Base-by-base conservation (phyloP, 2,888 invertebrate genomes). In the Sphaerolaimus hirsutus region DNA sequence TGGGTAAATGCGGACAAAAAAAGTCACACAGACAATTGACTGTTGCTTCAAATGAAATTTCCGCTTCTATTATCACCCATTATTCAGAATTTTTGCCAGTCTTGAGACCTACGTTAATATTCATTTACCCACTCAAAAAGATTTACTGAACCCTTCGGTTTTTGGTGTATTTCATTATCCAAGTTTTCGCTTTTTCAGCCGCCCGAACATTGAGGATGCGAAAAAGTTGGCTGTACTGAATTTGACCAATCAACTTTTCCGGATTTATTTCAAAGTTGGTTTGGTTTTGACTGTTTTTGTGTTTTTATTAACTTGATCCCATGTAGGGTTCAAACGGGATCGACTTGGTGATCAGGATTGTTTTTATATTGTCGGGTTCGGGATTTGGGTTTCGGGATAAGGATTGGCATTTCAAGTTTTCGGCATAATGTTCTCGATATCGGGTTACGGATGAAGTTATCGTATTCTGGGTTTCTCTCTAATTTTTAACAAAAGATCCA, bases 171-270 rank as follows among this genome's bases (percentile, higher is more conserved):
- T 32, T 17, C 7, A 7, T 12, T 17, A 17, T 32, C 32, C 7
- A 7, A 17, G 10, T 7, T 32, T 32, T 45, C 19, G 50, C 50
- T 47, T 46, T 58, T 63, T 48, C 59, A 74, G 73, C 51, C 75
- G 86, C 50, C 79, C 86, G 5, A 75, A 81, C 1, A 81, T 84
- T 55, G 77, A 78, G 48, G 81, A 83, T 51, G 86, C 91, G 0
- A 97, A 97, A 67, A 76, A 86, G 58, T 75, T 86, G 68, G 93
- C 91, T 48, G 91, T 97, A 84, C 68, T 97, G 55, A 79, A 79
- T 58, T 71, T 97, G 50, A 87, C 93, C 0, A 97, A 97, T 69
- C 93, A 97, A 65, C 72, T 97, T 4, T 81, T 97, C 55, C 91
- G 93, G 69, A 78, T 81, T n/a, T 89, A 89, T 64, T 89, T 87